Evolutionary conservation across 2,797 vertebrate species (phyloP).

Genomic region (Acipenser transmontanus): DNA sequence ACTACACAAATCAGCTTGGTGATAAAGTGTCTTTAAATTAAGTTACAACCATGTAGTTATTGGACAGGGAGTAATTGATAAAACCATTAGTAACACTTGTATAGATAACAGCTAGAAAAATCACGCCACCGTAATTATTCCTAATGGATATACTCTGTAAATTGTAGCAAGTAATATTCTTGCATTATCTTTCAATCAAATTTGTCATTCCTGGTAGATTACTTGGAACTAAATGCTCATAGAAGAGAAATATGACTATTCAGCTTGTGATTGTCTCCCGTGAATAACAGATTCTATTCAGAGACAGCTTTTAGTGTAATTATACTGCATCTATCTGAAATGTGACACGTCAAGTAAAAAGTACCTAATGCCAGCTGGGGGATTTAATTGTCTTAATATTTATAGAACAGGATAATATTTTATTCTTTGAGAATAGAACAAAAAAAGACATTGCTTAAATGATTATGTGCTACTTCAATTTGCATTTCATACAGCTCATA

Average conservation of each 20-base stretch:
- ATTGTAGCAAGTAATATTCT: slow-evolving; percentile 70
- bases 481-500: too few relatives aligned
- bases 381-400: slow-evolving; percentile 8
- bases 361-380: slow-evolving; percentile 16
- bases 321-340: slow-evolving; percentile 10
- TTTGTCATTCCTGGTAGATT: slow-evolving; percentile 75
- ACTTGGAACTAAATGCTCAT: slow-evolving; percentile 59
- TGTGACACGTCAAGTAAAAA: slow-evolving; percentile 9
- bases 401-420: slow-evolving; percentile 4
- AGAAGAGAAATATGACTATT: slow-evolving; percentile 52
- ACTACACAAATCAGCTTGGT: slow-evolving; percentile 83
- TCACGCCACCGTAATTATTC: slow-evolving; percentile 90
- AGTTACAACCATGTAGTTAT: slow-evolving; percentile 92
- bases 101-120: slow-evolving; percentile 93
- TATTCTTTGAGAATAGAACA: not conserved
- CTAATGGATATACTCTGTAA: slow-evolving; percentile 92
- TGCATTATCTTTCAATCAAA: slow-evolving; percentile 80
- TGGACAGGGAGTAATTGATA: slow-evolving; percentile 89
- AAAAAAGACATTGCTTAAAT: not conserved
- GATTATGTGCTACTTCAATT: not conserved
- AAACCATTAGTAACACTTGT: slow-evolving; percentile 98
- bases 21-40: slow-evolving; percentile 92
- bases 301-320: slow-evolving; percentile 25
- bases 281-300: slow-evolving; percentile 4
- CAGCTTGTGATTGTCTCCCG: slow-evolving; percentile 19